Percentiles rank a stretch among this genome's conserved stretches.
These are phyloP conservation scores for Lutraria lutraria DNA, from an alignment of 2,888 invertebrate species.

Conservation along the genomic window DNA sequence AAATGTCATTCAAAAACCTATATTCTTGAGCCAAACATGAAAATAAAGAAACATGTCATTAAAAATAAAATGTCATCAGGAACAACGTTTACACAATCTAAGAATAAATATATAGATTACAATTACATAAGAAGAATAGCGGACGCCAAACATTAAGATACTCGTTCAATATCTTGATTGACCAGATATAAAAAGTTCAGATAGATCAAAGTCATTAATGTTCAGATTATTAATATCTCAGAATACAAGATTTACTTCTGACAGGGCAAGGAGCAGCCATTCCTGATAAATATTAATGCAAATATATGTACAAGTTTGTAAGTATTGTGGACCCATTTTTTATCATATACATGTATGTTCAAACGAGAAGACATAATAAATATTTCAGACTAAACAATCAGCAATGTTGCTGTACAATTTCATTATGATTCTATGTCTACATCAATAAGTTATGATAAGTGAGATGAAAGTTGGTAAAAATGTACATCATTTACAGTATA, in stretches of 20 bases:
- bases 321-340: not conserved
- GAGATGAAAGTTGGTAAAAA: no score
- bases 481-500: no score
- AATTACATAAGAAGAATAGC: not conserved
- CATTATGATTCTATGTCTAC: no score
- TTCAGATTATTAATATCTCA: no score
- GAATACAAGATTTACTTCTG: no score
- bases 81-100: conserved; percentile 16
- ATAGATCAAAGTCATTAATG: no score
- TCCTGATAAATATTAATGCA: not conserved
- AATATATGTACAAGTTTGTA: conserved; percentile 12
- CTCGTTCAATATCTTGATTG: not conserved
- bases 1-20: not conserved
- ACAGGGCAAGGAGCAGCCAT: not conserved
- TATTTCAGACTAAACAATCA: no score
- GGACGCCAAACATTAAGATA: not conserved
- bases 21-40: not conserved
- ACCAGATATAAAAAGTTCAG: not conserved
- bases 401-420: no score
- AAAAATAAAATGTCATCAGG: conserved; percentile 10
- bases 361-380: no score
- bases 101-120: conserved; percentile 17
- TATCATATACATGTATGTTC: no score
- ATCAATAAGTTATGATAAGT: no score
- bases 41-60: not conserved